phyloP scores from a whole-genome alignment of 2,797 vertebrate genomes.

The Notolabrus celidotus region DNA sequence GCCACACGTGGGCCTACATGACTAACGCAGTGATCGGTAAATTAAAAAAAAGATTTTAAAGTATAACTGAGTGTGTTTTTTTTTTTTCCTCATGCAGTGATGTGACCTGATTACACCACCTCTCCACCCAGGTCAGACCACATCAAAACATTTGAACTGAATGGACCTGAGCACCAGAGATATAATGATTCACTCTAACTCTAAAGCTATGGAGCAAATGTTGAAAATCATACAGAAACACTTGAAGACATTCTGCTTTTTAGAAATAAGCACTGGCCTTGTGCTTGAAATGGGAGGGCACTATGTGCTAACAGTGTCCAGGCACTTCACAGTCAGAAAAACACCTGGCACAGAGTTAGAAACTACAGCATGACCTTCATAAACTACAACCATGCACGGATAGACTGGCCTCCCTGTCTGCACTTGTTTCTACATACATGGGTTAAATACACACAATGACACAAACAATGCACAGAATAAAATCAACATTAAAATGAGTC shows the following conservation, averaged over 20 bases:
- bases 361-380: conserved; percentile 72
- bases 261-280: conserved; percentile 64
- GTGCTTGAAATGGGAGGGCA: conserved; percentile 65
- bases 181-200: conserved; percentile 62
- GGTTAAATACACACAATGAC: conserved; percentile 78
- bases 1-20: not conserved
- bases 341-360: conserved; percentile 68
- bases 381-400: conserved; percentile 79
- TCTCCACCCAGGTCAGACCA: conserved; percentile 65
- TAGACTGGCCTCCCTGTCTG: conserved; percentile 65
- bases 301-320: conserved; percentile 77
- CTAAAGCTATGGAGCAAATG: conserved; percentile 68
- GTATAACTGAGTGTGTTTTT: conserved; percentile 35
- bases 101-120: conserved; percentile 61
- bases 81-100: conserved; percentile 71
- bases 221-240: conserved; percentile 63
- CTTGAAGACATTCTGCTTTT: conserved; percentile 53
- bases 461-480: conserved; percentile 79
- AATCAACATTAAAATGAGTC: conserved; percentile 72
- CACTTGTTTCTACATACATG: conserved; percentile 70
- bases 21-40: conserved; percentile 32
- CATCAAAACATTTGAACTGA: conserved; percentile 47
- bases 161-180: conserved; percentile 77
- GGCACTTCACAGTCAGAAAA: conserved; percentile 76
- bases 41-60: too few relatives aligned